Percentiles rank a stretch among this genome's conserved stretches.
phyloP scores from a whole-genome alignment of 2,888 invertebrate genomes.

The Resseliella maxima region DNA sequence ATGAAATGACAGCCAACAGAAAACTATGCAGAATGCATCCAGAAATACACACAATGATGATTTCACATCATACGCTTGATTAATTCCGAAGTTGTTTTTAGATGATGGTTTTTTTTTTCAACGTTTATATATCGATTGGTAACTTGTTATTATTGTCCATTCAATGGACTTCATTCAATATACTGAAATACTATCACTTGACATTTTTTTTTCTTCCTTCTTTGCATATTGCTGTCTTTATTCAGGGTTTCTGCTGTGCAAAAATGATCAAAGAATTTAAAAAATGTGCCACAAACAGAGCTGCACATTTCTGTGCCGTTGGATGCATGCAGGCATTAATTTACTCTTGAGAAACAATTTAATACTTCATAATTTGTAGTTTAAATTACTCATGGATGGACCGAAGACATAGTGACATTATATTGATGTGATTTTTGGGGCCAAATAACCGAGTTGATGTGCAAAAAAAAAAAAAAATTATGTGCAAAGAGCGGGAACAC shows the following conservation, averaged over 20 bases:
- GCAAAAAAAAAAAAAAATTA: too few relatives aligned
- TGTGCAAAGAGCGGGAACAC: not conserved
- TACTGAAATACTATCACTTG: constrained; percentile 31
- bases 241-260: not conserved
- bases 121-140: not conserved
- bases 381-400: not conserved
- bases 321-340: not conserved
- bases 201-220: not conserved
- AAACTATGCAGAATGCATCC: not conserved
- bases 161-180: too few relatives aligned
- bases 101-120: not conserved
- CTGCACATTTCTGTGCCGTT: constrained; percentile 19
- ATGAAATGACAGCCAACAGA: not conserved
- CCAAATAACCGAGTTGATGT: too few relatives aligned
- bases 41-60: not conserved
- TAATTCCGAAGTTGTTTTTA: constrained; percentile 14
- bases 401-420: not conserved
- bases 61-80: constrained; percentile 46
- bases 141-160: not conserved
- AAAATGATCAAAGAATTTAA: constrained; percentile 25
- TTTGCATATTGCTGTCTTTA: too few relatives aligned
- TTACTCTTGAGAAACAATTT: constrained; percentile 28
- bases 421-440: not conserved
- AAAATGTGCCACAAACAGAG: constrained; percentile 25
- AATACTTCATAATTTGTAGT: constrained; percentile 10